phyloP scores from a whole-genome alignment of 2,888 invertebrate species.

The Lycia hirtaria region DNA sequence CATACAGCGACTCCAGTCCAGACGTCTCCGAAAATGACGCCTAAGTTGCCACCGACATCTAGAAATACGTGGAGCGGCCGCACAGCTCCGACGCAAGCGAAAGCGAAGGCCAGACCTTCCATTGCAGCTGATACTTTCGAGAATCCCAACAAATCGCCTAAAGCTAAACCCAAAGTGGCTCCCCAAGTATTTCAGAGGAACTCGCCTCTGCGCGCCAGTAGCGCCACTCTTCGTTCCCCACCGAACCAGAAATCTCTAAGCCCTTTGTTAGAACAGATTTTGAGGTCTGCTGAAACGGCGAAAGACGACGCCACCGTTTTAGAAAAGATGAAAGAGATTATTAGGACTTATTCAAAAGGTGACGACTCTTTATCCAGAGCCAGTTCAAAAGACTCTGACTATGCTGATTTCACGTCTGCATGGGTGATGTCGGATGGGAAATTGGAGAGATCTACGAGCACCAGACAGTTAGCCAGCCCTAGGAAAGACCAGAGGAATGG shows the following conservation, averaged over 20 bases:
- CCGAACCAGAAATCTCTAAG: conserved; percentile 86
- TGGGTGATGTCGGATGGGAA: conserved; percentile 91
- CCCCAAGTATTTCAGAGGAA: conserved; percentile 82
- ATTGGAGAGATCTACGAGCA: conserved; percentile 86
- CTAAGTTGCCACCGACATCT: conserved; percentile 74
- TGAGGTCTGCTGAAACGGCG: conserved; percentile 89
- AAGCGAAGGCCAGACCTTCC: conserved; percentile 70
- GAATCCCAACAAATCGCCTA: conserved; percentile 87
- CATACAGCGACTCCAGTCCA: conserved; percentile 65
- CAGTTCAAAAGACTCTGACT: conserved; percentile 85
- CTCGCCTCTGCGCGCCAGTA: conserved; percentile 78
- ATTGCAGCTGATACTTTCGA: conserved; percentile 77
- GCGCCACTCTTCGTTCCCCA: conserved; percentile 82
- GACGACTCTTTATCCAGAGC: conserved; percentile 78
- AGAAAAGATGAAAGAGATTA: conserved; percentile 89
- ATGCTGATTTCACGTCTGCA: conserved; percentile 89
- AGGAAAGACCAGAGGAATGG: conserved; percentile 77
- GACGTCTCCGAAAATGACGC: conserved; percentile 75
- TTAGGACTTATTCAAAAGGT: conserved; percentile 77
- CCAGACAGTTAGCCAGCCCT: conserved; percentile 77
- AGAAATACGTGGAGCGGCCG: conserved; percentile 92
- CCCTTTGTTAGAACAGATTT: conserved; percentile 89
- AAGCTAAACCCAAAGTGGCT: conserved; percentile 66
- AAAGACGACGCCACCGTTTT: conserved; percentile 90
- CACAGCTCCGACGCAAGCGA: conserved; percentile 71